Evolutionary conservation across 2,888 invertebrate species (phyloP).

Genomic region (Catocala sponsa): DNA sequence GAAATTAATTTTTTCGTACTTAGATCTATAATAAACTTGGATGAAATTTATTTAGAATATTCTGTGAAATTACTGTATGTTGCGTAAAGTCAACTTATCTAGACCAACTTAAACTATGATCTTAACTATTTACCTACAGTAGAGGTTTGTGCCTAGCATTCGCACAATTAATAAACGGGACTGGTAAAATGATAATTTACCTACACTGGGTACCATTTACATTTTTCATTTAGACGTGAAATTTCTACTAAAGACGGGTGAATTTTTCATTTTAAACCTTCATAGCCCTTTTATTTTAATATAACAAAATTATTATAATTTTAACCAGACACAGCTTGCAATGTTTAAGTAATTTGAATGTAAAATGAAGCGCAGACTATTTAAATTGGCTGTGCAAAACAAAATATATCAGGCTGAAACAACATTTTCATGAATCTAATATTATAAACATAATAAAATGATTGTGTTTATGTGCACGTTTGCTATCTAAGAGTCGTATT

Average conservation of each 20-base stretch:
- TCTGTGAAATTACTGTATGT: too few species aligned
- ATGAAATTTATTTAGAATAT: too few species aligned
- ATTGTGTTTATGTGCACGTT: too few species aligned
- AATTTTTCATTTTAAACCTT: conserved; percentile 7
- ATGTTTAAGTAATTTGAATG: conserved; percentile 25
- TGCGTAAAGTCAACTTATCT: too few species aligned
- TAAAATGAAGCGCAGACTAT: conserved; percentile 18
- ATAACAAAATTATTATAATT: conserved; percentile 20
- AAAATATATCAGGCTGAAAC: not conserved
- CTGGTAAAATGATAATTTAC: too few species aligned
- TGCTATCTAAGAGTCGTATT: too few species aligned
- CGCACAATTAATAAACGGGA: too few species aligned
- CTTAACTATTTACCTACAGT: too few species aligned
- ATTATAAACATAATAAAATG: not conserved
- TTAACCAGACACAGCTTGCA: conserved; percentile 27
- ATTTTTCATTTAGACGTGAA: not conserved
- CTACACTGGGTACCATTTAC: not conserved
- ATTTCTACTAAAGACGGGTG: conserved; percentile 12
- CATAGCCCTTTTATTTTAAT: conserved; percentile 18
- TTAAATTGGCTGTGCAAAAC: conserved; percentile 13
- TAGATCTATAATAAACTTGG: too few species aligned
- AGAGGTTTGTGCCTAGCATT: too few species aligned
- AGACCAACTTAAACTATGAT: too few species aligned
- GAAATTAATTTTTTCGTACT: too few species aligned
- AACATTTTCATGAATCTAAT: not conserved